Evolutionary conservation across 2,888 invertebrate species (phyloP).

Genomic region (Tenthredo distinguenda): DNA sequence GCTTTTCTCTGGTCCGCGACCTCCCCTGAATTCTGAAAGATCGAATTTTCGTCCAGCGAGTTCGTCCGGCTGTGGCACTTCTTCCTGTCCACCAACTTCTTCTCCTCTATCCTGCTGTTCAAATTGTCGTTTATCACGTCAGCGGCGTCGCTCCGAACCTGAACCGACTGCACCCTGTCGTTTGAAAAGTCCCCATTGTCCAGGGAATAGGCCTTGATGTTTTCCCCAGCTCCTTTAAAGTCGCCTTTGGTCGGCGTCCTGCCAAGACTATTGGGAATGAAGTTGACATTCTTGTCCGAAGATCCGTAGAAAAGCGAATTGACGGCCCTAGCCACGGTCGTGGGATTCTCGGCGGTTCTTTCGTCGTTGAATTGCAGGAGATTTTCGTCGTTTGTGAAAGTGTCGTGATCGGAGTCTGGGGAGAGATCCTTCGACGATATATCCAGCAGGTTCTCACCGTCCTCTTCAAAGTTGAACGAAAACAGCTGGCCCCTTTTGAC

Average conservation of each 20-base stretch:
- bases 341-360: conserved; percentile 23
- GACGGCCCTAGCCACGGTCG: conserved; percentile 48
- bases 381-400: conserved; percentile 56
- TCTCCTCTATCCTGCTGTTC: conserved; percentile 62
- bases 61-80: conserved; percentile 67
- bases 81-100: conserved; percentile 63
- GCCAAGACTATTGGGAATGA: conserved; percentile 67
- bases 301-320: conserved; percentile 45
- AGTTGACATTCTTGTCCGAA: conserved; percentile 63
- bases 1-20: conserved; percentile 57
- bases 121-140: conserved; percentile 66
- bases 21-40: conserved; percentile 55
- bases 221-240: conserved; percentile 61
- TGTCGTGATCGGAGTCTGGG: neutral
- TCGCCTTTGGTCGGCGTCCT: conserved; percentile 62
- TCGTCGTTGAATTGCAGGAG: conserved; percentile 58
- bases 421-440: conserved; percentile 58
- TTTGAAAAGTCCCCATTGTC: conserved; percentile 51
- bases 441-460: conserved; percentile 59
- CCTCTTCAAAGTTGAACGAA: conserved; percentile 54
- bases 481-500: conserved; percentile 56
- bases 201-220: conserved; percentile 60
- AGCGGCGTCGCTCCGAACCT: neutral
- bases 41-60: conserved; percentile 68
- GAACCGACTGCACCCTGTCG: conserved; percentile 3